Percentiles rank a stretch among this genome's conserved stretches.
These are phyloP conservation scores for Dasyornis broadbenti DNA, from an alignment of 2,113 vertebrate species.

Conservation along the genomic window DNA sequence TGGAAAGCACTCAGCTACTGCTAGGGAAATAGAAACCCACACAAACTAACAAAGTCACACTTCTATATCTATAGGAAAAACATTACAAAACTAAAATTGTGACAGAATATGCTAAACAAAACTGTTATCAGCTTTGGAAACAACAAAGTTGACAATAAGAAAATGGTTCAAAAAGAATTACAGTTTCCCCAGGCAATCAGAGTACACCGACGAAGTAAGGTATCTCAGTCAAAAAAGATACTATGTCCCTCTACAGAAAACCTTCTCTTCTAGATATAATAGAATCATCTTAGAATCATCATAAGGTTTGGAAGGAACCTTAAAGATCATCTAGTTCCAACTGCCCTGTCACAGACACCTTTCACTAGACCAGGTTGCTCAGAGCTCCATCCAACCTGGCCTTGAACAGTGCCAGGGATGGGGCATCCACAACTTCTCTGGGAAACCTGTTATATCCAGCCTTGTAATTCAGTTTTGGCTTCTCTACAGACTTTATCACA, in stretches of 20 bases:
- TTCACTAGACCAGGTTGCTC: neutral
- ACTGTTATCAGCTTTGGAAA: neutral
- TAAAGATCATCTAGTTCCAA: neutral
- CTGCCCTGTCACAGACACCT: neutral
- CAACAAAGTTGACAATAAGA: neutral
- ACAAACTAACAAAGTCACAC: neutral
- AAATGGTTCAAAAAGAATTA: neutral
- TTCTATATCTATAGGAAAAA: neutral
- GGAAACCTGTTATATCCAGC: neutral
- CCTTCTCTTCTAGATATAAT: neutral
- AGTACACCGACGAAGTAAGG: neutral
- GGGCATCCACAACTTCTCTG: neutral
- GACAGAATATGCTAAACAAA: neutral
- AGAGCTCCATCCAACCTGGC: neutral
- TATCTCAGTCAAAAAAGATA: neutral
- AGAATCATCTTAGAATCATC: neutral
- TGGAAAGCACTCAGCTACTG: neutral
- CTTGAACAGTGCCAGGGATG: neutral
- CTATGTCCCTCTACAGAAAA: neutral
- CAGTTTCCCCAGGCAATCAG: fast-evolving
- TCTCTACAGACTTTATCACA: neutral
- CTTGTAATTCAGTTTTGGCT: neutral
- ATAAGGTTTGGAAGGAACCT: neutral
- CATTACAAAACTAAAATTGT: neutral
- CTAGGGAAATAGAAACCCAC: neutral